Conservation (phyloP, 64 coral and sea anemone genomes). For the Stichodactyla helianthus region DNA sequence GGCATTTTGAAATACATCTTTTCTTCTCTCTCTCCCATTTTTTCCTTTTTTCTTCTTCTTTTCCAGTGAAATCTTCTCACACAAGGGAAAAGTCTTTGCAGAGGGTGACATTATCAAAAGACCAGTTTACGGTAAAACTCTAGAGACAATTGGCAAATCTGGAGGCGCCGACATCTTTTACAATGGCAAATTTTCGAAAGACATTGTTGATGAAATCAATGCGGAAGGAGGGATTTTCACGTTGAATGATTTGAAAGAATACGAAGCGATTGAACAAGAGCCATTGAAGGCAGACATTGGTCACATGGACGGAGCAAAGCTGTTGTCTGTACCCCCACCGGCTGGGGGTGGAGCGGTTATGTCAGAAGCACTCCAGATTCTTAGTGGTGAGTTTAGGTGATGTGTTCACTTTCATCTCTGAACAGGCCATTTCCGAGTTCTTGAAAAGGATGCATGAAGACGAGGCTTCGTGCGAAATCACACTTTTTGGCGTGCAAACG, state of each 20-base stretch:
- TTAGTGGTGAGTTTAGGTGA: constrained; percentile 23
- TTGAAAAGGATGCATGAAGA: no score
- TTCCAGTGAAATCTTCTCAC: constrained; percentile 37
- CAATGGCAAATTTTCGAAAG: constrained; percentile 1
- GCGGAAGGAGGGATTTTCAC: constrained; percentile 31
- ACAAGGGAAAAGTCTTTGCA: constrained; percentile 36
- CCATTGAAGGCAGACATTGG: constrained; percentile 46
- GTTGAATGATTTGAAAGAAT: constrained; percentile 38
- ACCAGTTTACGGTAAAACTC: constrained; percentile 40
- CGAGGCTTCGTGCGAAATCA: no score
- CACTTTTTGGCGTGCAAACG: no score
- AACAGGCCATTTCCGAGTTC: no score
- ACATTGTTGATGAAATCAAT: constrained; percentile 43
- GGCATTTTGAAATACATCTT: neutral
- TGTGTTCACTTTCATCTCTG: neutral
- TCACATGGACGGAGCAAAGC: constrained; percentile 35
- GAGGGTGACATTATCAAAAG: constrained; percentile 39
- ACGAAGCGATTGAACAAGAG: constrained; percentile 19
- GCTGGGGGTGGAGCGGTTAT: constrained; percentile 55
- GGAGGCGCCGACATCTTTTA: constrained; percentile 62
- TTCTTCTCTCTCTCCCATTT: neutral
- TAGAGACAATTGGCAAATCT: constrained; percentile 41
- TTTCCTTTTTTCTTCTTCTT: neutral
- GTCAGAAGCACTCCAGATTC: constrained; percentile 40
- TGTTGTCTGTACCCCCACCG: constrained; percentile 45